Percentiles rank a stretch among this genome's conserved stretches.
Evolutionary conservation across 2,888 invertebrate species (phyloP).

Genomic region (Liopterus haemorrhoidalis): DNA sequence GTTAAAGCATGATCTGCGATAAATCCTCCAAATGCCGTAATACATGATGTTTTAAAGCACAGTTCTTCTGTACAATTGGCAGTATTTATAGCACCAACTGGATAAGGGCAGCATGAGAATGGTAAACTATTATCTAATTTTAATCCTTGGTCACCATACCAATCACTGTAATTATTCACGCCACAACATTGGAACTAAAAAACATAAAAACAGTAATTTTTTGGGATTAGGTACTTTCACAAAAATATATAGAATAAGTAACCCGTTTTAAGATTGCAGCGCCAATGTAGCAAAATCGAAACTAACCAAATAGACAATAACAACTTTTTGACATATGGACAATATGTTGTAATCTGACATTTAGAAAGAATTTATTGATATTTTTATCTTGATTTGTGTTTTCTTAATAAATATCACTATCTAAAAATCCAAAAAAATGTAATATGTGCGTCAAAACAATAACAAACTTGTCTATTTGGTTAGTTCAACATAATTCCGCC

Average conservation of each 20-base stretch:
- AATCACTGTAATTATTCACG: slow-evolving; percentile 57
- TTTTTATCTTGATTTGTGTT: too few species aligned
- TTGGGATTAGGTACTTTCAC: not conserved
- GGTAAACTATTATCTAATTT: slow-evolving; percentile 49
- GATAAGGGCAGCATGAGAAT: slow-evolving; percentile 57
- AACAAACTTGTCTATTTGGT: too few species aligned
- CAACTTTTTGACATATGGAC: too few species aligned
- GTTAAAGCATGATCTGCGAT: slow-evolving; percentile 66
- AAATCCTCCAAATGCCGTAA: slow-evolving; percentile 55
- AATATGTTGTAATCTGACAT: too few species aligned
- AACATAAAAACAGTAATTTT: slow-evolving; percentile 22
- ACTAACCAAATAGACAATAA: too few species aligned
- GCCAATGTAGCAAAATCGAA: too few species aligned
- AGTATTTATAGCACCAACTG: slow-evolving; percentile 47
- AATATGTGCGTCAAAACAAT: too few species aligned
- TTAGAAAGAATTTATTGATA: too few species aligned
- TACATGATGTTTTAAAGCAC: slow-evolving; percentile 56
- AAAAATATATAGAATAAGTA: slow-evolving; percentile 19
- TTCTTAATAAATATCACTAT: too few species aligned
- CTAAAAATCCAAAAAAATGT: too few species aligned
- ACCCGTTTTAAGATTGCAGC: too few species aligned
- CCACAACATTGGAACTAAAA: slow-evolving; percentile 71
- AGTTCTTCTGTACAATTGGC: slow-evolving; percentile 38
- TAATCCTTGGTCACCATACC: slow-evolving; percentile 47
- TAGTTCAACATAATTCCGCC: too few species aligned